A percentile compares a stretch with the other conserved stretches of the same genome.
Evolutionary conservation across 2,888 invertebrate species (phyloP).

Genomic region (Eupithecia dodoneata): DNA sequence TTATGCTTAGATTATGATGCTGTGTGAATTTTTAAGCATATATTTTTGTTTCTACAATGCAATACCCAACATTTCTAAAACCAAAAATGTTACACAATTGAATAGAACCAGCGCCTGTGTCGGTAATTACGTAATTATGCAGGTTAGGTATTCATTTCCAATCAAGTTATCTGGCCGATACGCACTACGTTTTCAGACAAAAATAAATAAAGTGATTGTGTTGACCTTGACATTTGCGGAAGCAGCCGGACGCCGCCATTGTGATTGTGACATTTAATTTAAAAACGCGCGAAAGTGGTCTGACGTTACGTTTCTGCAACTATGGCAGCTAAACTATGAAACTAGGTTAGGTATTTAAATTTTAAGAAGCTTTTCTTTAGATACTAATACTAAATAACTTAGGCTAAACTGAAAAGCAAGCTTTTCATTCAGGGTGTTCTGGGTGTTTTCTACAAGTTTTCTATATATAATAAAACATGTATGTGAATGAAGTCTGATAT

Average conservation of each 20-base stretch:
- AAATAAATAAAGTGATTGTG: conserved; percentile 38
- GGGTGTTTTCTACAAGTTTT: no score
- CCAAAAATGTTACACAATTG: background rate
- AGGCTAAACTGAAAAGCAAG: no score
- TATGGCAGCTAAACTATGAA: background rate
- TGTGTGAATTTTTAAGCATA: no score
- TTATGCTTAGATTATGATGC: no score
- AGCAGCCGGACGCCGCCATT: conserved; percentile 42
- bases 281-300: conserved; percentile 46
- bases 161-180: conserved; percentile 3
- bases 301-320: conserved; percentile 16
- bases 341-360: no score
- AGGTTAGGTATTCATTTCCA: background rate
- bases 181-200: background rate
- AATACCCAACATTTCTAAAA: no score
- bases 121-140: background rate
- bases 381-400: no score
- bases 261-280: conserved; percentile 48
- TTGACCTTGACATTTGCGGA: conserved; percentile 54
- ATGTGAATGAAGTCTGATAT: no score
- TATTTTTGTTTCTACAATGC: no score
- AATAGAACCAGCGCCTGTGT: background rate
- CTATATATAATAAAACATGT: no score
- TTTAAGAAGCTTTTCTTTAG: no score
- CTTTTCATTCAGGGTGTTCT: no score